These are phyloP conservation scores for Neotoma lepida DNA, from an alignment of 2,113 vertebrate genomes.

Conservation along the genomic window DNA sequence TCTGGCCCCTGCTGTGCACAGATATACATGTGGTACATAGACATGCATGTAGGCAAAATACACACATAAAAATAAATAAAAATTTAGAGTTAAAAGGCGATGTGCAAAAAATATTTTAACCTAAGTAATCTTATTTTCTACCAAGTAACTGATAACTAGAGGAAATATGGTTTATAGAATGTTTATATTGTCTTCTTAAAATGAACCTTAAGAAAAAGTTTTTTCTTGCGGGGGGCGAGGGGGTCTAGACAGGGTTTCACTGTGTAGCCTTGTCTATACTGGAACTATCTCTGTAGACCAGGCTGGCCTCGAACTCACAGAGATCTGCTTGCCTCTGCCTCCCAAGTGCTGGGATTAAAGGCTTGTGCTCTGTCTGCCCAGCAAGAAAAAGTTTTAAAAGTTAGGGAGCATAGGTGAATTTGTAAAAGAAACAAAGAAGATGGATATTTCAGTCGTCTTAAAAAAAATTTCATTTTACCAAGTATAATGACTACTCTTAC, in stretches of 20 bases:
- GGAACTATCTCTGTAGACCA: background rate
- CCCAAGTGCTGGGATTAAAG: background rate
- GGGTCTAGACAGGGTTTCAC: background rate
- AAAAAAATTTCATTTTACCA: background rate
- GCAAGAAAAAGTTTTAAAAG: constrained; percentile 38
- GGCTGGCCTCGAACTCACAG: background rate
- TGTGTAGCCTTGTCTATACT: background rate
- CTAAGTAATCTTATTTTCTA: constrained; percentile 43
- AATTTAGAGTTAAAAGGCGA: constrained; percentile 52
- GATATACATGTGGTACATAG: background rate
- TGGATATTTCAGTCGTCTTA: constrained; percentile 49
- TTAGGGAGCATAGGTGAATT: constrained; percentile 31
- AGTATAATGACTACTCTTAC: background rate
- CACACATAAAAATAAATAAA: background rate
- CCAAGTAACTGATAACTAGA: constrained; percentile 2
- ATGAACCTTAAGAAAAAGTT: constrained; percentile 33
- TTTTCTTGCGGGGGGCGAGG: too few relatives aligned
- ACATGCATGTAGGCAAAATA: background rate
- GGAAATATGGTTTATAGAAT: constrained; percentile 17
- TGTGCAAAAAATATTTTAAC: constrained; percentile 41
- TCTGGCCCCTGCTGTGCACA: background rate
- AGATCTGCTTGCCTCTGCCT: background rate
- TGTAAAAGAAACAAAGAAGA: constrained; percentile 52
- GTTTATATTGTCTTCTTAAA: constrained; percentile 36
- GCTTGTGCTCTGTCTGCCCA: rapidly evolving